phyloP scores from a whole-genome alignment of 1,140 invertebrate species.

The Zaprionus ghesquierei region DNA sequence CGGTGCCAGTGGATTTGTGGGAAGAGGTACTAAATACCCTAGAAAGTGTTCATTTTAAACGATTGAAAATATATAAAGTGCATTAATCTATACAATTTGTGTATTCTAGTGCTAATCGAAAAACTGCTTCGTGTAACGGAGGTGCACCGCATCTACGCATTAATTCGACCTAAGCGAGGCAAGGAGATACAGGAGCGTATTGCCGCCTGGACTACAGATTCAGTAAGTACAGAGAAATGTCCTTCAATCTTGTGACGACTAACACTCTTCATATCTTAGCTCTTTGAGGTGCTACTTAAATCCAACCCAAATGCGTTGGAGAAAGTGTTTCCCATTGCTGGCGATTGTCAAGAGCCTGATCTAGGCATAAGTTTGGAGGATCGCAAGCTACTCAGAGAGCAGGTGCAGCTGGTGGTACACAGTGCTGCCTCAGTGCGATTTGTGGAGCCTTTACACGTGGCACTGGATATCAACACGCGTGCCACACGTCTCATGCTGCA shows the following conservation, averaged over 20 bases:
- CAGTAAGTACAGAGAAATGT: constrained; percentile 35
- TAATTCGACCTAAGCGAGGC: constrained; percentile 90
- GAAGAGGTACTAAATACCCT: constrained; percentile 84
- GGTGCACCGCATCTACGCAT: constrained; percentile 88
- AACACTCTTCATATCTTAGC: constrained; percentile 2
- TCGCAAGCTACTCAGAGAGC: constrained; percentile 31
- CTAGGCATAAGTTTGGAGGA: constrained; percentile 88
- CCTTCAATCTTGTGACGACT: neutral
- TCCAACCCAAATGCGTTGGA: constrained; percentile 30
- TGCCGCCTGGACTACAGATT: constrained; percentile 83
- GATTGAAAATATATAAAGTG: neutral
- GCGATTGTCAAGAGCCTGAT: constrained; percentile 84
- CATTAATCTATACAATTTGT: neutral
- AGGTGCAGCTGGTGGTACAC: constrained; percentile 90
- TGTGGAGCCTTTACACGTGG: constrained; percentile 88
- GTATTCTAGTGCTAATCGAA: constrained; percentile 86
- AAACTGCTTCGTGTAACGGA: constrained; percentile 91
- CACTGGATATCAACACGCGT: constrained; percentile 85
- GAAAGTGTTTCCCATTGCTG: constrained; percentile 82
- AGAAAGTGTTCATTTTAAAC: neutral
- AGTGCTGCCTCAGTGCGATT: constrained; percentile 93
- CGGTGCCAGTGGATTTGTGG: constrained; percentile 89
- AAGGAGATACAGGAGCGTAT: constrained; percentile 87
- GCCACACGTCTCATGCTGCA: constrained; percentile 84
- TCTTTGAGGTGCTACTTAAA: constrained; percentile 36